These are phyloP conservation scores for Alsophila aescularia DNA, from an alignment of 2,888 invertebrate species.

Conservation along the genomic window DNA sequence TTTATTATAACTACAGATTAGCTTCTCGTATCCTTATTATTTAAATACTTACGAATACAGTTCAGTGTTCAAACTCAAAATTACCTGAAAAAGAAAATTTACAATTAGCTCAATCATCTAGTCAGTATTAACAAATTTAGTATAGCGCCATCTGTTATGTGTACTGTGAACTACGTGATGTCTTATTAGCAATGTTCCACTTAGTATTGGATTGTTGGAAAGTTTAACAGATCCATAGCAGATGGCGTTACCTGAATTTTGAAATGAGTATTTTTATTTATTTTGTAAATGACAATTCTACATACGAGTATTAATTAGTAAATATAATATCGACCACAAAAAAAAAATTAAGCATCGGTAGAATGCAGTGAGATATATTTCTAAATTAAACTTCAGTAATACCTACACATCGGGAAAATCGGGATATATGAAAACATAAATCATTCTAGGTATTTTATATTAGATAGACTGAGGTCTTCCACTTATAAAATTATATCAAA, in stretches of 20 bases:
- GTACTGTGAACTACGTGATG: conserved; percentile 31
- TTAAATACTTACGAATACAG: background rate
- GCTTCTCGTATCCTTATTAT: background rate
- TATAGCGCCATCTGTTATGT: conserved; percentile 50
- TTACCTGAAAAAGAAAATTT: conserved; percentile 47
- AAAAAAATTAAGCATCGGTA: too few species aligned
- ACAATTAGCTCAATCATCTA: background rate
- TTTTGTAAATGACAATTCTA: background rate
- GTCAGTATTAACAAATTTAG: conserved; percentile 1
- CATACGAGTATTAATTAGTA: too few species aligned
- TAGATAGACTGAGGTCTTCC: conserved; percentile 43
- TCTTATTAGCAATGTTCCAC: background rate
- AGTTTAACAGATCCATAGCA: conserved; percentile 21
- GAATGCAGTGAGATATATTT: too few species aligned
- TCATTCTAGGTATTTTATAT: too few species aligned
- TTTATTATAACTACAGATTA: too few species aligned
- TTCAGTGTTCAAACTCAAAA: background rate
- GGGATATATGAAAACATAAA: too few species aligned
- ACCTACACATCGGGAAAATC: too few species aligned
- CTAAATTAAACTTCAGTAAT: too few species aligned
- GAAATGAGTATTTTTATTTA: background rate
- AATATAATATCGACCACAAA: too few species aligned
- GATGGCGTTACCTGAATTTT: conserved; percentile 40
- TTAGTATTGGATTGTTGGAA: background rate
- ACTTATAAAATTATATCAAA: conserved; percentile 48